Evolutionary conservation across 2,797 vertebrate genomes (phyloP).

Genomic region (Myotis daubentonii): DNA sequence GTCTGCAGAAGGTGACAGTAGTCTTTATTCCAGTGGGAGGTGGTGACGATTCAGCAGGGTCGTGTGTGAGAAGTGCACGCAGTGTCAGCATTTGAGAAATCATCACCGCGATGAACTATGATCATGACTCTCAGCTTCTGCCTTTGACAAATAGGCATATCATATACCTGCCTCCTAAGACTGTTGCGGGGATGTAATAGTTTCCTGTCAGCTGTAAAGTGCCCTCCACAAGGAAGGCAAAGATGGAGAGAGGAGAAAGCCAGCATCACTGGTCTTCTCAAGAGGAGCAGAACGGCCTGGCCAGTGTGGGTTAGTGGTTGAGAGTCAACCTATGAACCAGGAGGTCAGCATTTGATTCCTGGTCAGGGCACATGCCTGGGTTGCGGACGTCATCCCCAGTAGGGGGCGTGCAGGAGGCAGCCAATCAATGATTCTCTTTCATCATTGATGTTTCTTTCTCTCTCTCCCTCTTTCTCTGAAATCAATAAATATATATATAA

Average conservation of each 20-base stretch:
- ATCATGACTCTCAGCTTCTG: background rate
- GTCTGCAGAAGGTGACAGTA: background rate
- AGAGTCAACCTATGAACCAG: too few species aligned
- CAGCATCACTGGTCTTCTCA: background rate
- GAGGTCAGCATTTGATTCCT: too few species aligned
- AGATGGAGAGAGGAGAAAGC: background rate
- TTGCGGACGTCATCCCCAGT: too few species aligned
- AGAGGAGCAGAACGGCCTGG: background rate
- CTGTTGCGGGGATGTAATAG: background rate
- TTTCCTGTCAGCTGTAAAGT: background rate
- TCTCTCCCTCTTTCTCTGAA: too few species aligned
- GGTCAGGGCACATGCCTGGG: too few species aligned
- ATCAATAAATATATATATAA: too few species aligned
- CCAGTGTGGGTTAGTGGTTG: too few species aligned
- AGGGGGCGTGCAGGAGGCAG: too few species aligned
- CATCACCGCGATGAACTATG: background rate
- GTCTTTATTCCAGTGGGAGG: background rate
- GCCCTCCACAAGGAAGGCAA: background rate
- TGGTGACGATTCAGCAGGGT: background rate
- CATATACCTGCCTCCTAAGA: background rate
- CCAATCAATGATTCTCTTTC: too few species aligned
- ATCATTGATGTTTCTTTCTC: too few species aligned
- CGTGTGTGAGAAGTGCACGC: rapidly evolving
- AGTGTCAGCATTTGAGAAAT: background rate
- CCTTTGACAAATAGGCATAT: background rate